These are phyloP conservation scores for Drosophila aff. DNA, from an alignment of 1,140 invertebrate species.

Conservation along the genomic window DNA sequence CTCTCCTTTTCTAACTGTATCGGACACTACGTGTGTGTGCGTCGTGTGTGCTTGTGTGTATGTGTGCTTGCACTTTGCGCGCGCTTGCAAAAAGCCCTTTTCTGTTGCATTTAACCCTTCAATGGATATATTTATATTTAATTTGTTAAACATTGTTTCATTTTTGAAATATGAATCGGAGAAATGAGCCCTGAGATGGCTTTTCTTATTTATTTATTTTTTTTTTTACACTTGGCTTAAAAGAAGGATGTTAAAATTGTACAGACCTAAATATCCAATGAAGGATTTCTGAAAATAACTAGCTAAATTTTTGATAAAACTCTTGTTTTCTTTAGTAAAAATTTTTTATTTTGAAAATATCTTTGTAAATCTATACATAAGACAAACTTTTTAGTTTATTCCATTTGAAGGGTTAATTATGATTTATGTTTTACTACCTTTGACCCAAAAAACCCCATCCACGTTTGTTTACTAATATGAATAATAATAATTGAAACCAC, in stretches of 20 bases:
- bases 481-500: slow-evolving; percentile 78
- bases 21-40: background rate
- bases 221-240: background rate
- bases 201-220: background rate
- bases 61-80: slow-evolving; percentile 65
- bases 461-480: slow-evolving; percentile 74
- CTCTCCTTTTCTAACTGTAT: slow-evolving; percentile 31
- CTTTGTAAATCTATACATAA: background rate
- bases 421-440: slow-evolving; percentile 10
- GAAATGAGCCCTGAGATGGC: background rate
- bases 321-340: background rate
- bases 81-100: slow-evolving; percentile 58
- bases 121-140: slow-evolving; percentile 22
- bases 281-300: background rate
- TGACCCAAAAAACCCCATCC: slow-evolving; percentile 21
- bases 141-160: background rate
- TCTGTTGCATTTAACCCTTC: slow-evolving; percentile 51
- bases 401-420: slow-evolving; percentile 15
- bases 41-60: slow-evolving; percentile 23
- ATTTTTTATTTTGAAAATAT: background rate
- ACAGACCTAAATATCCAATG: background rate
- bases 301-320: background rate
- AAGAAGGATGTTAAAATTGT: background rate
- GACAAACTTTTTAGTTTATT: background rate
- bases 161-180: slow-evolving; percentile 1